A percentile compares a stretch with the other conserved stretches of the same genome.
These are phyloP conservation scores for Scaptodrosophila lebanonensis DNA, from an alignment of 1,140 invertebrate species.

Conservation along the genomic window DNA sequence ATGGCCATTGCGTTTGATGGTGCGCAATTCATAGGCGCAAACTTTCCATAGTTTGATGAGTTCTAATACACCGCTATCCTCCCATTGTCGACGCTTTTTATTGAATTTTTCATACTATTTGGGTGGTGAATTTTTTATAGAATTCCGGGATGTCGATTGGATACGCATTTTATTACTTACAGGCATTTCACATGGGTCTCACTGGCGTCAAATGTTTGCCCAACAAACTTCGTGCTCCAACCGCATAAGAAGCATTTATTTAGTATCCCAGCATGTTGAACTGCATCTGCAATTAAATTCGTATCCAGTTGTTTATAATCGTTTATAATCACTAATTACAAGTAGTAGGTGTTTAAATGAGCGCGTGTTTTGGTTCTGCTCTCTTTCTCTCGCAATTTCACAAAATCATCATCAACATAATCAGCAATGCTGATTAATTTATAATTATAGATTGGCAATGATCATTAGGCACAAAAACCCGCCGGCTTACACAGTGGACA, in stretches of 20 bases:
- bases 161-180: slow-evolving; percentile 37
- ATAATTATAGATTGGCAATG: slow-evolving; percentile 50
- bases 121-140: background rate
- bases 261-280: slow-evolving; percentile 44
- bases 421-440: background rate
- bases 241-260: slow-evolving; percentile 62
- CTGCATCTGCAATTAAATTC: slow-evolving; percentile 43
- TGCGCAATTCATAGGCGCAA: slow-evolving; percentile 76
- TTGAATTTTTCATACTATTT: slow-evolving; percentile 76
- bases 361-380: too few species aligned
- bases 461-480: slow-evolving; percentile 60
- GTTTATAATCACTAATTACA: too few species aligned
- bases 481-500: too few species aligned
- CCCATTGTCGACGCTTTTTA: slow-evolving; percentile 77
- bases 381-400: too few species aligned
- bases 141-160: background rate
- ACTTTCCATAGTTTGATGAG: slow-evolving; percentile 77
- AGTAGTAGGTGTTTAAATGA: too few species aligned
- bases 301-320: too few species aligned
- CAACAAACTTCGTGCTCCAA: slow-evolving; percentile 63
- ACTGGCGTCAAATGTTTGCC: slow-evolving; percentile 63
- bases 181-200: slow-evolving; percentile 77
- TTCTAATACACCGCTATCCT: slow-evolving; percentile 76
- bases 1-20: slow-evolving; percentile 77
- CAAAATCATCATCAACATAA: background rate